These are phyloP conservation scores for Clepsis dumicolana DNA, from an alignment of 2,888 invertebrate species.

Conservation along the genomic window DNA sequence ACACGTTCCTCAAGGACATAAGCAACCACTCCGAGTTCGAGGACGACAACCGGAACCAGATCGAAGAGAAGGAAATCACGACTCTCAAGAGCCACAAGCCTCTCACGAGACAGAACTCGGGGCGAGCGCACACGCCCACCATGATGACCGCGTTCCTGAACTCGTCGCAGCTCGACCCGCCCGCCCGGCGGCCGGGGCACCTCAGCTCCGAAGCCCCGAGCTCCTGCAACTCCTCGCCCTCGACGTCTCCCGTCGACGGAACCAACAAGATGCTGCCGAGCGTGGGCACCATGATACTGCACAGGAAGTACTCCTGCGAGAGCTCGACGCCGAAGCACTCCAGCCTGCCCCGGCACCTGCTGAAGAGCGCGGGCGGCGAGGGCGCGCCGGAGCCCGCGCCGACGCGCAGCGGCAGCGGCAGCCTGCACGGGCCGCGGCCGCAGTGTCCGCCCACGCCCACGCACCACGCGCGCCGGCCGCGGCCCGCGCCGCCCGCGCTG, in stretches of 20 bases:
- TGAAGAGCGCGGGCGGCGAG: constrained; percentile 77
- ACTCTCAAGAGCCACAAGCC: constrained; percentile 89
- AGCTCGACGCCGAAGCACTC: constrained; percentile 78
- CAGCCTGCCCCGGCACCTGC: constrained; percentile 76
- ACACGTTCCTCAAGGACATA: constrained; percentile 79
- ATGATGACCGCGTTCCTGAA: constrained; percentile 82
- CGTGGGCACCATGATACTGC: constrained; percentile 78
- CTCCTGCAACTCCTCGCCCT: constrained; percentile 78
- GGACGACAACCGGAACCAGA: constrained; percentile 81
- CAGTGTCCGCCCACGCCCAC: constrained; percentile 96
- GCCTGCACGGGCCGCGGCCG: constrained; percentile 81
- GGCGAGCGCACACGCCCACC: constrained; percentile 82
- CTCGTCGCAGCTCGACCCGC: constrained; percentile 74
- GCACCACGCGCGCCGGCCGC: constrained; percentile 91
- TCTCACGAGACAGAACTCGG: constrained; percentile 88
- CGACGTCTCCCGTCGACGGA: constrained; percentile 76
- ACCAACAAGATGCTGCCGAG: constrained; percentile 63
- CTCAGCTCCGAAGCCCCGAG: constrained; percentile 73
- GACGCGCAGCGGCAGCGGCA: constrained; percentile 57
- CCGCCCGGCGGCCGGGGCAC: constrained; percentile 62
- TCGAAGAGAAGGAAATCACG: constrained; percentile 81
- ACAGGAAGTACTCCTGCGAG: constrained; percentile 77
- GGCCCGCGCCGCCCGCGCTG: constrained; percentile 85
- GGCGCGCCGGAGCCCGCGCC: constrained; percentile 79
- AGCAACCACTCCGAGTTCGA: constrained; percentile 81